Evolutionary conservation across 2,797 vertebrate genomes (phyloP).

Genomic region (Catostomus latipinnis): DNA sequence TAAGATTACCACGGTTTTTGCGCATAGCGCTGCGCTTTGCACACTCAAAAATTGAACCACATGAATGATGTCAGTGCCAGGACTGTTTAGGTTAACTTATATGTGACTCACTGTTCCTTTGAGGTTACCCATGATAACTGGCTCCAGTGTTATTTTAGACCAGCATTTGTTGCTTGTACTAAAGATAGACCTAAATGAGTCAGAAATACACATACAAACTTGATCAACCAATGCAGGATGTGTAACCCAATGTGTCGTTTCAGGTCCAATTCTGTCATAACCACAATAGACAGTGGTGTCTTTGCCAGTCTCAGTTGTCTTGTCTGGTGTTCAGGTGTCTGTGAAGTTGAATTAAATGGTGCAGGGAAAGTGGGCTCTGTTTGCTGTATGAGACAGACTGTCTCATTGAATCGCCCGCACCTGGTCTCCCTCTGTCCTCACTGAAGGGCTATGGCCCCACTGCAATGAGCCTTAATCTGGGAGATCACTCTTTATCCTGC

Average conservation of each 20-base stretch:
- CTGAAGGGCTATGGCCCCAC: constrained; percentile 73
- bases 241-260: constrained; percentile 26
- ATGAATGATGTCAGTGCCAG: too few relatives aligned
- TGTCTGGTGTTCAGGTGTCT: constrained; percentile 69
- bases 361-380: constrained; percentile 72
- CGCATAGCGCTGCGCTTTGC: too few relatives aligned
- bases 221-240: constrained; percentile 4
- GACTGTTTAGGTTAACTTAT: too few relatives aligned
- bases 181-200: neutral
- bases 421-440: constrained; percentile 63
- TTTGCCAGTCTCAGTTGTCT: constrained; percentile 52
- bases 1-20: too few relatives aligned
- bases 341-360: constrained; percentile 73
- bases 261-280: constrained; percentile 18
- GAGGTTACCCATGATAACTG: too few relatives aligned
- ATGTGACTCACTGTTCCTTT: too few relatives aligned
- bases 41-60: too few relatives aligned
- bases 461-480: constrained; percentile 83
- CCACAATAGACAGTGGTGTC: constrained; percentile 8
- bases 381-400: constrained; percentile 73
- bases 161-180: constrained; percentile 7
- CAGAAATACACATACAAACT: neutral
- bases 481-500: constrained; percentile 83
- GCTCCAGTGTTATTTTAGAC: neutral
- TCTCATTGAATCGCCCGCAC: constrained; percentile 81